phyloP scores from a whole-genome alignment of 2,888 invertebrate species.

The Hypena proboscidalis region DNA sequence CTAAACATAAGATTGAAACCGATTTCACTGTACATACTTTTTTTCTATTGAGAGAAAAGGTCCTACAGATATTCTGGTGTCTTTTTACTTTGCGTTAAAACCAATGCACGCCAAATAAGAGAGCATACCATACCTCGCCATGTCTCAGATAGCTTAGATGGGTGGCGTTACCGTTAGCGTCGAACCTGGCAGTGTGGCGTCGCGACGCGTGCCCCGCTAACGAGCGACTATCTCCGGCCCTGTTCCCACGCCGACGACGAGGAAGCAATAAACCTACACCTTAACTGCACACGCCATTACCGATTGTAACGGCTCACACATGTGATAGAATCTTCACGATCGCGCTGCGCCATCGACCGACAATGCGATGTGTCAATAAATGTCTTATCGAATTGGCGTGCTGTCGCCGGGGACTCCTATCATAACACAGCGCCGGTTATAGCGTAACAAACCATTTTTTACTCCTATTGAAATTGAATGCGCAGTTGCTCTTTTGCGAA shows the following conservation, averaged over 20 bases:
- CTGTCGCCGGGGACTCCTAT: conserved; percentile 49
- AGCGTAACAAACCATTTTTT: conserved; percentile 28
- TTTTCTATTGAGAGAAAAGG: too few relatives aligned
- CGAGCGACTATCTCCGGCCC: conserved; percentile 80
- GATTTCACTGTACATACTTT: too few relatives aligned
- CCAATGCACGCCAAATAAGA: too few relatives aligned
- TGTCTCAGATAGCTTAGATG: conserved; percentile 19
- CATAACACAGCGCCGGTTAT: conserved; percentile 40
- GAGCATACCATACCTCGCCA: too few relatives aligned
- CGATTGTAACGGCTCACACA: conserved; percentile 77
- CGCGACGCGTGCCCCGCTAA: conserved; percentile 70
- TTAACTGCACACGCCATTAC: conserved; percentile 82
- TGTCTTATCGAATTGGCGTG: conserved; percentile 74
- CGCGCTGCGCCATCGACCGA: conserved; percentile 45
- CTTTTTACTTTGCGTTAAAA: too few relatives aligned
- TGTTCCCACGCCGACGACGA: conserved; percentile 74
- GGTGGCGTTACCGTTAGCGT: conserved; percentile 48
- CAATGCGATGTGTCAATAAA: conserved; percentile 65
- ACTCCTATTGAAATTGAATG: conserved; percentile 20
- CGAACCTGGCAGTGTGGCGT: conserved; percentile 26
- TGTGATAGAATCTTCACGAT: conserved; percentile 74
- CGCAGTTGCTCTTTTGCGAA: not conserved
- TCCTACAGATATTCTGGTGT: too few relatives aligned
- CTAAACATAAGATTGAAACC: too few relatives aligned
- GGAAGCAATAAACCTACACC: conserved; percentile 84